These are phyloP conservation scores for Novumbra hubbsi DNA, from an alignment of 2,797 vertebrate genomes.

Conservation along the genomic window DNA sequence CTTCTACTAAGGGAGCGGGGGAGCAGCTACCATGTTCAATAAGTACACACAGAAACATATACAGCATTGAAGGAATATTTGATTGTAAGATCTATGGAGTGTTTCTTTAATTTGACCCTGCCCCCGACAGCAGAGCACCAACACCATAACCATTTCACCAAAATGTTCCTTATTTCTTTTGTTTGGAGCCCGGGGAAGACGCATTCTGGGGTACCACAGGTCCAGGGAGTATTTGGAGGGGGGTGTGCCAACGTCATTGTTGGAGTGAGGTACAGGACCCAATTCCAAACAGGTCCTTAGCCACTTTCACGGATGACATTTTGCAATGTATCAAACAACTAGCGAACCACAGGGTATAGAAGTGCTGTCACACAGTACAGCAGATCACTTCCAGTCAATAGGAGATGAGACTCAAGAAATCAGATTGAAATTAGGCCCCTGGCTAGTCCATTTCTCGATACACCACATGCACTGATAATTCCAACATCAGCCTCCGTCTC, in stretches of 20 bases:
- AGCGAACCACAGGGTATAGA: not conserved
- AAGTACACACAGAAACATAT: conserved; percentile 53
- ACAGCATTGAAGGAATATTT: conserved; percentile 39
- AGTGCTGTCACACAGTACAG: not conserved
- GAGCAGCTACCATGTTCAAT: conserved; percentile 54
- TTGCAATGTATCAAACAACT: not conserved
- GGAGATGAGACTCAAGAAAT: not conserved
- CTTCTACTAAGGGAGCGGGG: conserved; percentile 28
- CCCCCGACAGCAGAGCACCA: conserved; percentile 24
- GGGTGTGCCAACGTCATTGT: conserved; percentile 27
- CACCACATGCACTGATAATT: conserved; percentile 32
- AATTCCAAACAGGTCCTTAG: not conserved
- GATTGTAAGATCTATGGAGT: conserved; percentile 57
- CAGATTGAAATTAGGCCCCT: not conserved
- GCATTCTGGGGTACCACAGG: not conserved
- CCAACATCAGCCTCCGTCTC: conserved; percentile 30
- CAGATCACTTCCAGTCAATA: not conserved
- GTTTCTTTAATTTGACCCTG: conserved; percentile 30
- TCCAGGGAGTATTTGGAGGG: not conserved
- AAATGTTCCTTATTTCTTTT: not conserved
- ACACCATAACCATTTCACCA: conserved; percentile 12
- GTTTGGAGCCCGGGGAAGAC: conserved; percentile 15
- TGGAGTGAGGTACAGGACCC: not conserved
- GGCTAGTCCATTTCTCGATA: conserved; percentile 3
- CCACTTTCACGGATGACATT: not conserved